Base-by-base conservation (phyloP, 2,797 vertebrate genomes). In the Geotrypetes seraphini region DNA sequence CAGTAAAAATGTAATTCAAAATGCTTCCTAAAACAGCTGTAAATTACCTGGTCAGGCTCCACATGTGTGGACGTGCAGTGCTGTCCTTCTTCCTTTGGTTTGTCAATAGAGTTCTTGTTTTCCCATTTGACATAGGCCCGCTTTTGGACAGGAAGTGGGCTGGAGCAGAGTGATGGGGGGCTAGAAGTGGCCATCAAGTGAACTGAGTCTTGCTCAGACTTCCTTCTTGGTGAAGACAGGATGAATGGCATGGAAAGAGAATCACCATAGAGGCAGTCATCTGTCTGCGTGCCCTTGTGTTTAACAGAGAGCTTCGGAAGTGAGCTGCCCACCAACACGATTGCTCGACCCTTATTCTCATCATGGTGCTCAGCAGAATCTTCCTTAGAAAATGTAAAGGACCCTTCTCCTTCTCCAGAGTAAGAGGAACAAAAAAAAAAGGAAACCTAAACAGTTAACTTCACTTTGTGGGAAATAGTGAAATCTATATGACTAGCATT, bases 101-200 rank as follows among this genome's bases (percentile, higher is more conserved):
- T 89, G 16, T 80, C 78, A 36, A 76, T 53, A 28, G 83, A 86
- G 5, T 83, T 83, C 61, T 89, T 84, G 73, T 92, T 96, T 56
- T 96, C 92, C 92, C 92, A 96, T 60, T 90, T 92, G 57, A 82
- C 91, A 32, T 88, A 97, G 0, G 87, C 77, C 35, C 86, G 81
- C 68, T 78, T 92, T 17, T 88, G 83, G 41, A 83, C 66, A 22
- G 85, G 77, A 39, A 93, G 21, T 1, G 94, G 93, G 63, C 91
- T 97, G 35, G 86, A 88, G 29, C 88, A 87, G 0, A 78, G 75
- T 22, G 75, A 70, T 4, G 48, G 25, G 4, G 44, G 10, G 57
- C 30, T 13, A 69, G 59, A 21, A 68, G 71, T 14, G 81, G 71
- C 12, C 52, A 73, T 2, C 59, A 53, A 60, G 65, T 58, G 67